These are phyloP conservation scores for Bradysia coprophila DNA, from an alignment of 1,140 invertebrate species.

Conservation along the genomic window DNA sequence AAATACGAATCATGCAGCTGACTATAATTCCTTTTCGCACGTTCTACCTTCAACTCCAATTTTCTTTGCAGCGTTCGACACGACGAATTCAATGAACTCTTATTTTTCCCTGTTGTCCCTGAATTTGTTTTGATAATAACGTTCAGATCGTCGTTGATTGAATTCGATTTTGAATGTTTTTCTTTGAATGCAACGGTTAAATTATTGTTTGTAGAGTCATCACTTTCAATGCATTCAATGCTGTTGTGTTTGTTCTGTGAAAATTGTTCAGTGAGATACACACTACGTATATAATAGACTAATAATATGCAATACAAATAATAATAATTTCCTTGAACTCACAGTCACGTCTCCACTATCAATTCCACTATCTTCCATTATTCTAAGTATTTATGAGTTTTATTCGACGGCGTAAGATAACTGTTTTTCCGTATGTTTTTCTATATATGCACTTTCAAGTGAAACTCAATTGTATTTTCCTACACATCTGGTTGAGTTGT, in stretches of 20 bases:
- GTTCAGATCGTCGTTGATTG: background rate
- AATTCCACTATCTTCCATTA: constrained; percentile 21
- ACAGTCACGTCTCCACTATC: constrained; percentile 17
- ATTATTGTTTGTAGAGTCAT: background rate
- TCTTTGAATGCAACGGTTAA: background rate
- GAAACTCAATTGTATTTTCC: too few species aligned
- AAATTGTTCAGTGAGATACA: background rate
- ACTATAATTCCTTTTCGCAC: constrained; percentile 19
- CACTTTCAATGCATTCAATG: background rate
- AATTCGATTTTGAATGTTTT: background rate
- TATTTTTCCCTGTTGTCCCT: background rate
- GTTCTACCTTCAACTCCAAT: constrained; percentile 22
- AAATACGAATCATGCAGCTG: constrained; percentile 21
- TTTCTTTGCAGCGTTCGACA: constrained; percentile 23
- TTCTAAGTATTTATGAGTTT: too few species aligned
- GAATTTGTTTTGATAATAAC: background rate
- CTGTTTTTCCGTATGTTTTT: too few species aligned
- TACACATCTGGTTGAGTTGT: too few species aligned
- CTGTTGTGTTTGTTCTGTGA: background rate
- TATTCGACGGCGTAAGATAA: too few species aligned
- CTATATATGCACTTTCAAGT: too few species aligned
- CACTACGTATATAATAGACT: background rate
- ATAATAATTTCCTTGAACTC: background rate
- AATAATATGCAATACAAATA: background rate
- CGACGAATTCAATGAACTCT: background rate